Evolutionary conservation across 2,797 vertebrate genomes (phyloP).

Genomic region (Halcyon leucocephala): DNA sequence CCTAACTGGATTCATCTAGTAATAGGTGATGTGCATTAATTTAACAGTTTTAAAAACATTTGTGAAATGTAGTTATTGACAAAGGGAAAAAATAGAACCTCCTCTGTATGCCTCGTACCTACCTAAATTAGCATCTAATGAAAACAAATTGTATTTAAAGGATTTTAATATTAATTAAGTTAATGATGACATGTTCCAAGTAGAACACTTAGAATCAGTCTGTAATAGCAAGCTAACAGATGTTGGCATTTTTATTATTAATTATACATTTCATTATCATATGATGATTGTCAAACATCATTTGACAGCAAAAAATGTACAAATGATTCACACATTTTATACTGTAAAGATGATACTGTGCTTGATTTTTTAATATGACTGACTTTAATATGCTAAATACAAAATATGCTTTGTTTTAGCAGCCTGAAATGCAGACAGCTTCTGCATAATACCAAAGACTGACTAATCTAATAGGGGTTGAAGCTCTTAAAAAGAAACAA

Average conservation of each 20-base stretch:
- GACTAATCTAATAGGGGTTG: conserved; percentile 25
- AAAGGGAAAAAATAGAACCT: conserved; percentile 53
- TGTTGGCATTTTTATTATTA: conserved; percentile 87
- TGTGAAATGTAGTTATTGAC: conserved; percentile 61
- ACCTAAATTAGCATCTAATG: conserved; percentile 79
- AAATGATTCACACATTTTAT: conserved; percentile 77
- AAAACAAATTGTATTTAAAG: conserved; percentile 83
- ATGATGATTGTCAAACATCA: conserved; percentile 83
- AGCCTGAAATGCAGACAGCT: conserved; percentile 36
- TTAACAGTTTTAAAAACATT: conserved; percentile 62
- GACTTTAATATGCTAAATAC: conserved; percentile 58
- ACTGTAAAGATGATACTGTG: conserved; percentile 45
- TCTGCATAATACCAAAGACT: not conserved
- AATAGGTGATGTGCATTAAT: conserved; percentile 11
- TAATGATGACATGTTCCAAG: conserved; percentile 83
- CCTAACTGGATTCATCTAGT: conserved; percentile 51
- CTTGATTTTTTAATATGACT: conserved; percentile 71
- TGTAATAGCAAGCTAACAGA: conserved; percentile 83
- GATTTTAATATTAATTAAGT: conserved; percentile 85
- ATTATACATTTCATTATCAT: conserved; percentile 88
- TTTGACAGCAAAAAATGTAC: conserved; percentile 75
- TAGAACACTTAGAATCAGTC: conserved; percentile 78
- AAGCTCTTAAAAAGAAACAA: conserved; percentile 14
- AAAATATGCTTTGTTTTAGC: conserved; percentile 54
- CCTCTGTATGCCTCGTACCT: conserved; percentile 62